Base-by-base conservation (phyloP, 2,113 vertebrate genomes). In the Cricetomys ansorgei region DNA sequence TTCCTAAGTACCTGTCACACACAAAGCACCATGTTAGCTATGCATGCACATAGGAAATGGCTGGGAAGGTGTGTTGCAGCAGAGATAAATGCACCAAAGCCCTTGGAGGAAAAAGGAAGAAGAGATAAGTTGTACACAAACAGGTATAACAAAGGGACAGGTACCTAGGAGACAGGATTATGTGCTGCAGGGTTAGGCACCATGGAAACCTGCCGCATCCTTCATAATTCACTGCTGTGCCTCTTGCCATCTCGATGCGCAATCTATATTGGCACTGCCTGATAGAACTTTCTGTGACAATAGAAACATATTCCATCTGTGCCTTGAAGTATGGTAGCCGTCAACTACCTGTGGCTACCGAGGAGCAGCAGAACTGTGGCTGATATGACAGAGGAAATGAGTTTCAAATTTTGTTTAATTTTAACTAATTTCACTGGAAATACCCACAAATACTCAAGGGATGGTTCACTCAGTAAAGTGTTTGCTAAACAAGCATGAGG, bases 391-490 rank as follows among this genome's bases (percentile, higher is more conserved):
- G 23, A 88, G 13, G 84, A 67, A 48, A 0, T 40, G 62, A 84
- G 59, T 67, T 92, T 69, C 77, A 83, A 64, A 65, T 81, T 79
- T 55, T 70, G 64, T 43, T 84, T 80, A 8, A 70, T 79, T 91
- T 91, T n/a, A 72, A 43, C 62, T 85, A 10, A 67, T 90, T 89
- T 87, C 64, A 57, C 69, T 48, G 29, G 55, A 96, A 62, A 85
- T 27, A 34, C 3, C 29, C 34, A 50, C 53, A 50, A 37, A 77
- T 37, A 23, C 21, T n/a, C 31, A 37, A 34, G 45, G 69, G 34
- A n/a, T 69, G 84, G 27, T 34, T 16, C 48, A n/a, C 5, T 69
- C 34, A 53, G 64, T 53, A 53, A 69, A 69, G 43, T 8, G 7
- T 12, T 87, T 87, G 45, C 64, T 0, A 0, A 50, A n/a, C 3